A percentile compares a stretch with the other conserved stretches of the same genome.
These are phyloP conservation scores for Jacana jacana DNA, from an alignment of 2,113 vertebrate genomes.

Conservation along the genomic window DNA sequence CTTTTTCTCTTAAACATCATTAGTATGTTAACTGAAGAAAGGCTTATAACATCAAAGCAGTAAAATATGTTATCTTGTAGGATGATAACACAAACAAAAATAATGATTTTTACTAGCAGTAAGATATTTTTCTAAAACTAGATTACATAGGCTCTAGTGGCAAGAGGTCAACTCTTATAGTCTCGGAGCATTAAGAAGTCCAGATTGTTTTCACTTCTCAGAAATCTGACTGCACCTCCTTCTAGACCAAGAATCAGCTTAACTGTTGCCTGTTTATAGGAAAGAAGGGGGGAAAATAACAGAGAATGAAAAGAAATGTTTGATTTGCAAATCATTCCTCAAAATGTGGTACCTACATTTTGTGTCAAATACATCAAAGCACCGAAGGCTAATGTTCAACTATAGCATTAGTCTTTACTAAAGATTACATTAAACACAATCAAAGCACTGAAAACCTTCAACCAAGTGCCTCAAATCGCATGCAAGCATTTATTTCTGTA, in stretches of 20 bases:
- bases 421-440: not conserved
- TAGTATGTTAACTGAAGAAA: not conserved
- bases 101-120: not conserved
- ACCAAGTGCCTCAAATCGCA: not conserved
- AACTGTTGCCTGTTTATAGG: not conserved
- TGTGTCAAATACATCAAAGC: not conserved
- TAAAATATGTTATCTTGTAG: not conserved
- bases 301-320: not conserved
- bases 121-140: not conserved
- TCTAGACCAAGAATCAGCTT: not conserved
- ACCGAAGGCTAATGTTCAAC: not conserved
- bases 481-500: not conserved
- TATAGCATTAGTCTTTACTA: not conserved
- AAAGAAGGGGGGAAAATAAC: not conserved
- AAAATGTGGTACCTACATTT: not conserved
- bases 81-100: not conserved
- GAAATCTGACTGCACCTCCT: not conserved
- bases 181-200: not conserved
- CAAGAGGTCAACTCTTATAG: not conserved
- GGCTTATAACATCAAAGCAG: not conserved
- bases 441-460: not conserved
- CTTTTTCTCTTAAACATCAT: not conserved
- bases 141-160: not conserved
- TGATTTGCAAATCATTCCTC: not conserved
- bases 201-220: conserved; percentile 13